Evolutionary conservation across 2,797 vertebrate species (phyloP), one percentile per base, ranked within the genome.

Genomic region (Mormyrops boulengeri): DNA sequence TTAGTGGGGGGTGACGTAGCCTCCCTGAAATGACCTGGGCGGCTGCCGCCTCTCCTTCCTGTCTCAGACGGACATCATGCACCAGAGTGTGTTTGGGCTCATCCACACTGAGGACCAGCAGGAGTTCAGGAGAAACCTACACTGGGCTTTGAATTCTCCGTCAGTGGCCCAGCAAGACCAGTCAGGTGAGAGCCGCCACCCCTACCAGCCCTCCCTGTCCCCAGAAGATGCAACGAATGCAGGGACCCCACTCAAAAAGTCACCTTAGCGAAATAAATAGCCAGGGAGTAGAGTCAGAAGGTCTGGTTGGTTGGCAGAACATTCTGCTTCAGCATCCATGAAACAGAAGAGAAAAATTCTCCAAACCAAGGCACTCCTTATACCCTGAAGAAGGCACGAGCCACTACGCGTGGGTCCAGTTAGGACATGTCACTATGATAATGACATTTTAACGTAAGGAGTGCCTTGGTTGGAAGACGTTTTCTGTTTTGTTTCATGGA

Each of bases 91-190:
- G 85, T 97, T 96, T 2, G 96, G 97, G 88, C 94, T 97, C 90
- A 96, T 97, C 90, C 97, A 97, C 73, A 95, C 94, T 0, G 96
- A 97, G 89, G 96, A 97, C 92, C 96, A 97, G 90, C 95, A 95
- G 44, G 96, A 96, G 87, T 96, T 97, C 90, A 94, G 95, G 85
- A 94, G 93, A 49, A 97, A 97, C 93, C 89, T 97, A 49, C 96
- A 95, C 94, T 97, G 97, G 97, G 95, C 96, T 3, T 90, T 96
- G 84, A 95, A 96, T 86, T 94, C 95, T 34, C 94, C 91, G 0
- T 80, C 91, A 60, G 66, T 85, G 2, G 69, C 85, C 8, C 93
- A 94, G n/a, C 49, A 89, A 17, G 88, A 90, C 44, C 92, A 95
- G 89, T 94, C 93, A 19, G 95, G 95, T 96, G 55, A 90, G 91